Conservation (phyloP, 2,888 invertebrate genomes). For the Dolichopus griseipennis region DNA sequence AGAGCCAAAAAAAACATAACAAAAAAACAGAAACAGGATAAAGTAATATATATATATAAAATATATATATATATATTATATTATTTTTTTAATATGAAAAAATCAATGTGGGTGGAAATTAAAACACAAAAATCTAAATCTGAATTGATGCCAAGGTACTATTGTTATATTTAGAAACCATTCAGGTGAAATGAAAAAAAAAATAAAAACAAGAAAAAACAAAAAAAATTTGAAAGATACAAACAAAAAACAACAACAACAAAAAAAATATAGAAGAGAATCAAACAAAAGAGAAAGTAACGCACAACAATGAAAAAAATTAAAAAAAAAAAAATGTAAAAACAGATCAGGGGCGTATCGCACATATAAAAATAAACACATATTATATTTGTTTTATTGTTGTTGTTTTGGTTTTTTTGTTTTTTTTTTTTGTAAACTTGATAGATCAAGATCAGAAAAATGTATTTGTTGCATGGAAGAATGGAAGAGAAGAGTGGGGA, state of each 20-base stretch:
- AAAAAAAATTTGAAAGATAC: background rate
- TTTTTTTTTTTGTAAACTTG: no score
- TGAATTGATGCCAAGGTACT: background rate
- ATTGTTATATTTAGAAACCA: background rate
- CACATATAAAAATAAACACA: no score
- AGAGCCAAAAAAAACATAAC: background rate
- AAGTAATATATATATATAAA: background rate
- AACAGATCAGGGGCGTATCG: background rate
- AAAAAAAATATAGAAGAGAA: no score
- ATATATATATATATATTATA: background rate
- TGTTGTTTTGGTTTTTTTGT: no score
- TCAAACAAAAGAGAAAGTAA: no score
- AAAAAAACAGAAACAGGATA: background rate
- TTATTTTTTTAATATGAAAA: background rate
- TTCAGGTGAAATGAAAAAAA: background rate
- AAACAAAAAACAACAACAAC: no score
- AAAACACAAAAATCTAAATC: background rate
- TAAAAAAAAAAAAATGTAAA: background rate
- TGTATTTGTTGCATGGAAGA: no score
- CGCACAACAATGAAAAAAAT: background rate
- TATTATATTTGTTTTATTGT: no score
- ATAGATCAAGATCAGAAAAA: no score
- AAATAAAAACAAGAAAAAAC: background rate
- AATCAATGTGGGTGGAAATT: background rate
- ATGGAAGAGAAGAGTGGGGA: no score